Evolutionary conservation across 2,113 vertebrate genomes (phyloP), one percentile per base, ranked within the genome.

Genomic region (Nesoenas mayeri): DNA sequence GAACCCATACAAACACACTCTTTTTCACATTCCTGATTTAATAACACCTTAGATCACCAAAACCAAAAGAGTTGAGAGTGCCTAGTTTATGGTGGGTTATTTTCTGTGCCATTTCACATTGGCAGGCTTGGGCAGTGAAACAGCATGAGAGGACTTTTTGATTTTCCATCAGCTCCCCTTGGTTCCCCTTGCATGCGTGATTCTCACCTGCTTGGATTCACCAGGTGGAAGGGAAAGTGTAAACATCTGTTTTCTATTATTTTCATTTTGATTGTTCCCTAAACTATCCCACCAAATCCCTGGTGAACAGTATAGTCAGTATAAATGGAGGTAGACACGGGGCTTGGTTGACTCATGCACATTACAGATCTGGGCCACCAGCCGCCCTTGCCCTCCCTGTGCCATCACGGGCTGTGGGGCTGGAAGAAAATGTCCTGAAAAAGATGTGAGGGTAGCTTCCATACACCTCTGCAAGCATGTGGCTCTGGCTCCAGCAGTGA

Each of bases 131-230:
- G 86, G 65, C 26, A 85, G 60, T 44, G 56, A 88, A 88, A 78
- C 0, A 0, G 36, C 20, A 40, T 1, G 1, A 65, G 38, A 94
- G 56, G 9, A 36, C 87, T 79, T 71, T 0, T 0, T 48, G 18
- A 47, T 88, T 91, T 94, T 81, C 67, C 5, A 1, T 67, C 58
- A 34, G 48, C 31, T 84, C 54, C 86, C 72, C 17, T 67, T n/a
- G 32, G 32, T 72, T 67, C 57, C 34, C 32, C 60, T 83, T 0
- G 1, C 2, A 10, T 38, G 25, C 0, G 0, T 42, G 78, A 61
- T 84, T n/a, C 65, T 84, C 5, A 1, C 54, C 50, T 34, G 24
- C 25, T 65, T 75, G 66, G 17, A 48, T 85, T 91, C 10, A 1
- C 54, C 61, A 91, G 66, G 84, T 89, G 53, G 70, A 89, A 89